Evolutionary conservation across 2,888 invertebrate species (phyloP), one percentile per base, ranked within the genome.

Genomic region (Beris morrisii): DNA sequence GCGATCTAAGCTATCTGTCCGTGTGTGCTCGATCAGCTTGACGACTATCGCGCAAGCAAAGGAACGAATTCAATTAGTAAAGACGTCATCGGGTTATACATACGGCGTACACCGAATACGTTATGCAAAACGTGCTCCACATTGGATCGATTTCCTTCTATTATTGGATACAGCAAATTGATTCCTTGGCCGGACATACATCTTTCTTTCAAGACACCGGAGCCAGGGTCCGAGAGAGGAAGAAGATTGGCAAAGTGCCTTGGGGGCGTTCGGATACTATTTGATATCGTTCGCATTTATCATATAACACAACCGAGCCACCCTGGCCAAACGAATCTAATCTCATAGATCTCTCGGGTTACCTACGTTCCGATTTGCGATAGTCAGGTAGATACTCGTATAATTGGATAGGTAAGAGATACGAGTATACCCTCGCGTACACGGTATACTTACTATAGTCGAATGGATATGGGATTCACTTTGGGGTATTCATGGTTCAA

Each of bases 31-130:
- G 22, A 22, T 22, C 22, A 22, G 22, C 22, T 22, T 22, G 22
- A 22, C 22, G 38, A 38, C 38, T 38, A 38, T 38, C 38, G 38
- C 38, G 7, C 38, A 38, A 5, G 38, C 38, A 38, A 3, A 52
- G 61, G 61, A 61, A 61, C 61, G 61, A 61, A 61, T 61, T 61
- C 61, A 61, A 61, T 61, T 61, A 61, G 61, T 50, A 43, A 50
- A 52, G 61, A 61, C 61, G 61, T 61, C 61, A 61, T 38, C 61
- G 61, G 50, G 50, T 61, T 43, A 32, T 38, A 50, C 38, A 28
- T 38, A 61, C 38, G 22, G 22, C 22, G 3, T 22, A 22, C 22
- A 22, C 22, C 22, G 22, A 22, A 61, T 61, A 50, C 61, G 61
- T 61, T 61, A 61, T 50, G 7, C 31, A 28, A 50, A 61, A 61